Evolutionary conservation across 2,113 vertebrate species (phyloP).

Genomic region (Cinclus cinclus): DNA sequence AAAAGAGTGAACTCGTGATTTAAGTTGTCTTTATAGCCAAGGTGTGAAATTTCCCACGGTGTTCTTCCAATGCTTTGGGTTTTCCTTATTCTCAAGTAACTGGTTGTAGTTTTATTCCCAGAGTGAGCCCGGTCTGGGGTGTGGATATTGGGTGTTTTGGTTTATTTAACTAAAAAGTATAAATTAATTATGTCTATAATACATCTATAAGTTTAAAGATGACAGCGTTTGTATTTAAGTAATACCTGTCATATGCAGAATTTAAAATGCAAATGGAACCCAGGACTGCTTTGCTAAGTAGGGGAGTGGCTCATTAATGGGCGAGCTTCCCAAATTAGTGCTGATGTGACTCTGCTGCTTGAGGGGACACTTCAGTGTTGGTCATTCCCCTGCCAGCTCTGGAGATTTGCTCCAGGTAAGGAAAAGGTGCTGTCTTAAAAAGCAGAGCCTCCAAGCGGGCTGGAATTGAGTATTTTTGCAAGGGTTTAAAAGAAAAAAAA

Average conservation of each 20-base stretch:
- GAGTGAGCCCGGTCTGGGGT: background rate
- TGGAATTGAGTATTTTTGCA: background rate
- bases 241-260: rapidly evolving
- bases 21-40: background rate
- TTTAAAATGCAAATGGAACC: background rate
- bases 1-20: background rate
- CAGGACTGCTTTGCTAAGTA: background rate
- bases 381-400: background rate
- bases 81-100: background rate
- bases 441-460: background rate
- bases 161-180: background rate
- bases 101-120: background rate
- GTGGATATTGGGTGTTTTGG: background rate
- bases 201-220: rapidly evolving
- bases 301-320: background rate
- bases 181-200: rapidly evolving
- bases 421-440: background rate
- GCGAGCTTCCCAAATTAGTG: background rate
- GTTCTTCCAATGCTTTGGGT: background rate
- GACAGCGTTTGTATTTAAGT: background rate
- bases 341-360: background rate
- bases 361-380: background rate
- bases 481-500: background rate
- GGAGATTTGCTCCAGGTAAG: background rate
- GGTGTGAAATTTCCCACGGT: background rate